A percentile compares a stretch with the other conserved stretches of the same genome.
phyloP scores from a whole-genome alignment of 2,797 vertebrate species.

The Danio kyathit region DNA sequence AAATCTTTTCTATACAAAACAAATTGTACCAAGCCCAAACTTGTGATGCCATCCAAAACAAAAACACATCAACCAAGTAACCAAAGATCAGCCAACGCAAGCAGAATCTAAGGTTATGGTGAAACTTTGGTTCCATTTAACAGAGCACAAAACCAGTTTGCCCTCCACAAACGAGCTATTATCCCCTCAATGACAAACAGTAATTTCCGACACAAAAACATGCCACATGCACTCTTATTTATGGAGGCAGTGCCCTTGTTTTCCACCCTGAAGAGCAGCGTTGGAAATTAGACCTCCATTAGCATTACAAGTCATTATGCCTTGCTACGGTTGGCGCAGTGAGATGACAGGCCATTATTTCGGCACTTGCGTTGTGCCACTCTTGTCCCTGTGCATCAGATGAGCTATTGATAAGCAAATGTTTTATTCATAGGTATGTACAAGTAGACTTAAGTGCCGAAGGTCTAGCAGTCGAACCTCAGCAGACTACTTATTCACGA shows the following conservation, averaged over 20 bases:
- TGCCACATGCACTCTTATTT: constrained; percentile 63
- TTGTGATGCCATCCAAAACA: background rate
- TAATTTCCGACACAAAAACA: constrained; percentile 66
- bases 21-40: background rate
- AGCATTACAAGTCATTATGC: constrained; percentile 64
- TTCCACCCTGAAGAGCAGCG: constrained; percentile 49
- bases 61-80: background rate
- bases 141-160: constrained; percentile 32
- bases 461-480: constrained; percentile 41
- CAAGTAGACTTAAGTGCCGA: constrained; percentile 24
- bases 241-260: constrained; percentile 60
- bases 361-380: constrained; percentile 43
- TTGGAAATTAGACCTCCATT: constrained; percentile 63
- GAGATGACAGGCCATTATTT: constrained; percentile 58
- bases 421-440: constrained; percentile 61
- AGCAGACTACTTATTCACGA: constrained; percentile 25
- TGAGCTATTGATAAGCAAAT: constrained; percentile 53
- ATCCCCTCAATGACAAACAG: constrained; percentile 68
- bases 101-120: background rate
- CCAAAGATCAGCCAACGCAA: background rate
- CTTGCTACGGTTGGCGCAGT: constrained; percentile 40
- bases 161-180: constrained; percentile 57
- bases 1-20: too few relatives aligned
- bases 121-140: constrained; percentile 14
- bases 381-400: constrained; percentile 56